Base-by-base conservation (phyloP, 1,140 invertebrate species). In the Monomorium pharaonis region DNA sequence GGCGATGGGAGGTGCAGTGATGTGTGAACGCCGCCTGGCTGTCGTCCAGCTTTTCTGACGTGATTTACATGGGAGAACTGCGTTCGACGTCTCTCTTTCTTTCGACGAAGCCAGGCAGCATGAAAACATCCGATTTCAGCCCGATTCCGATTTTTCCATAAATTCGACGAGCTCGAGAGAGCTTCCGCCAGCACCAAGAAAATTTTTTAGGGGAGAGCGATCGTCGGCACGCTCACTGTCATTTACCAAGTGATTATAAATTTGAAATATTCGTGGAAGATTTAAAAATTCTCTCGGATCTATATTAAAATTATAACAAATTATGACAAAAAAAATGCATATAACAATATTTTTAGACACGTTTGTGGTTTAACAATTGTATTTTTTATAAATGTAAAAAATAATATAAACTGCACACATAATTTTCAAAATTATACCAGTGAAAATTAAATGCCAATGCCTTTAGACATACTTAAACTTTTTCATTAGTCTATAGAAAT, bases 31-130 rank as follows among this genome's bases (percentile, higher is more conserved):
- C 80, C 80, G 72, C 56, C 86, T 84, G 80, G 80, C 80, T 88
- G 80, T 42, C 65, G 49, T 72, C 80, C 87, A 84, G 42, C 33
- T 88, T 63, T 49, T 30, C 24, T 56, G 62, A 85, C 62, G 75
- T 85, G 72, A 88, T 87, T 88, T 88, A 84, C 86, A 54, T 65
- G 49, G 18, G 27, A 67, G 74, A 84, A 63, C 70, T 88, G 67
- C 63, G 75, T 54, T 16, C 56, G 49, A 80, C 62, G 67, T 54
- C 37, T 84, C 62, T 33, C 67, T 54, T 60, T 44, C 54, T 72
- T 87, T 69, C 56, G 10, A 37, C 9, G 21, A 54, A 56, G 24
- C 21, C 42, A 37, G 14, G 67, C 33, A 80, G 77, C 63, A 70
- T 69, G 67, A 72, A 58, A 83, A 58, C 78, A 60, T 83, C 51